These are phyloP conservation scores for Andricus grossulariae DNA, from an alignment of 1,140 invertebrate species.

Conservation along the genomic window DNA sequence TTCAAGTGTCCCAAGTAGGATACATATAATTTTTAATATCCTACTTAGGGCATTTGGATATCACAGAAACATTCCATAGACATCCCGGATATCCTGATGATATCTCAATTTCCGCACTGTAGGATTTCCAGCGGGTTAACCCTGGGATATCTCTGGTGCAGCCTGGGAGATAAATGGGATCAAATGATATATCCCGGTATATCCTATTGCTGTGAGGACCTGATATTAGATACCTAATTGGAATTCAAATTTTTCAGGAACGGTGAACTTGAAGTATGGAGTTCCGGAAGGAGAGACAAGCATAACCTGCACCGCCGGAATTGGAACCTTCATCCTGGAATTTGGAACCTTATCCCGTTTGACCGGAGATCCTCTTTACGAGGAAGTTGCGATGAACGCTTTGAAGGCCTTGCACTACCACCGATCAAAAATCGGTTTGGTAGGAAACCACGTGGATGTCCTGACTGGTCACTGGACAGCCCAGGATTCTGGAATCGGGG, in stretches of 20 bases:
- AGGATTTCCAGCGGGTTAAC: no score
- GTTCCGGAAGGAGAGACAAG: conserved; percentile 96
- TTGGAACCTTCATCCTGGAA: conserved; percentile 98
- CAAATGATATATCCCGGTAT: no score
- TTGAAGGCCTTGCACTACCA: conserved; percentile 91
- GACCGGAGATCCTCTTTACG: conserved; percentile 96
- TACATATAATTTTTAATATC: no score
- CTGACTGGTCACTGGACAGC: conserved; percentile 97
- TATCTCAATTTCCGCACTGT: no score
- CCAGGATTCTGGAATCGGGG: conserved; percentile 93
- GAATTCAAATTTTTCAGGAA: conserved; percentile 74
- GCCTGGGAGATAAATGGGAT: no score
- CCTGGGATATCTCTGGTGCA: no score
- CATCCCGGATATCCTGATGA: no score
- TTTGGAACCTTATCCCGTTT: conserved; percentile 96
- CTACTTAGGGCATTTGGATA: no score
- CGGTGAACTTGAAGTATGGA: conserved; percentile 93
- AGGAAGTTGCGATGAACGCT: conserved; percentile 95
- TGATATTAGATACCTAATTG: no score
- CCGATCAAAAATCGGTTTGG: conserved; percentile 89
- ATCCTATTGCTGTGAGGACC: no score
- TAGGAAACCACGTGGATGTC: conserved; percentile 98
- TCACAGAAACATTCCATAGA: no score
- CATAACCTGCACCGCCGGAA: conserved; percentile 97
- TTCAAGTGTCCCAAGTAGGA: no score